Percentiles rank a stretch among this genome's conserved stretches.
These are phyloP conservation scores for Rhagium mordax DNA, from an alignment of 2,888 invertebrate species.

Conservation along the genomic window DNA sequence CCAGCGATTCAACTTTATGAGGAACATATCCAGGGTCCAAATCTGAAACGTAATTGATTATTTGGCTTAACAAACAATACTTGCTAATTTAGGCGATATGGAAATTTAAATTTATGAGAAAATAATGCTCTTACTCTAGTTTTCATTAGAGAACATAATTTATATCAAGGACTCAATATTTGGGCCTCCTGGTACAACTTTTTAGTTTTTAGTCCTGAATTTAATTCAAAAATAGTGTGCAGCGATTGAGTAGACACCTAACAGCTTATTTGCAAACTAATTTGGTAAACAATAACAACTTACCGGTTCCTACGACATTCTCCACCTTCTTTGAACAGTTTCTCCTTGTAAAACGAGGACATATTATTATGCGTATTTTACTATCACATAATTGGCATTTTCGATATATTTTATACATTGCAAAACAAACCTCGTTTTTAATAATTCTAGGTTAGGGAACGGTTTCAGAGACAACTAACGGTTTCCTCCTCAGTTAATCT, in stretches of 20 bases:
- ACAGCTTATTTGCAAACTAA: not conserved
- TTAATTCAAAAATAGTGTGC: not conserved
- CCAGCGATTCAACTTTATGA: constrained; percentile 61
- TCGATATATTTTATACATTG: constrained; percentile 41
- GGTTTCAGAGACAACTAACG: too few species aligned
- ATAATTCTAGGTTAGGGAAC: not conserved
- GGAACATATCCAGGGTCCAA: constrained; percentile 65
- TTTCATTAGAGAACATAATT: too few species aligned
- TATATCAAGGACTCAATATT: too few species aligned
- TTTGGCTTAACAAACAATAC: too few species aligned
- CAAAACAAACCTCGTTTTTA: not conserved
- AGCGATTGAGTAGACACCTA: not conserved
- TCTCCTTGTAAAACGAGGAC: not conserved
- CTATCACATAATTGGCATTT: constrained; percentile 38
- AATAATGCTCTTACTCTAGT: too few species aligned
- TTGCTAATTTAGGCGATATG: too few species aligned
- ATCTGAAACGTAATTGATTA: constrained; percentile 52
- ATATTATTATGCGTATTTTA: not conserved
- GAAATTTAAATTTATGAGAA: too few species aligned
- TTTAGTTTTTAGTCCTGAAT: too few species aligned
- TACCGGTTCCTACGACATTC: constrained; percentile 20
- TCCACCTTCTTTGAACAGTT: constrained; percentile 12
- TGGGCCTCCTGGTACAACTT: too few species aligned
- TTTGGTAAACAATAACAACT: constrained; percentile 15
- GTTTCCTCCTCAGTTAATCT: too few species aligned